A percentile compares a stretch with the other conserved stretches of the same genome.
phyloP scores from a whole-genome alignment of 2,888 invertebrate species.

The Ephialtes manifestator region DNA sequence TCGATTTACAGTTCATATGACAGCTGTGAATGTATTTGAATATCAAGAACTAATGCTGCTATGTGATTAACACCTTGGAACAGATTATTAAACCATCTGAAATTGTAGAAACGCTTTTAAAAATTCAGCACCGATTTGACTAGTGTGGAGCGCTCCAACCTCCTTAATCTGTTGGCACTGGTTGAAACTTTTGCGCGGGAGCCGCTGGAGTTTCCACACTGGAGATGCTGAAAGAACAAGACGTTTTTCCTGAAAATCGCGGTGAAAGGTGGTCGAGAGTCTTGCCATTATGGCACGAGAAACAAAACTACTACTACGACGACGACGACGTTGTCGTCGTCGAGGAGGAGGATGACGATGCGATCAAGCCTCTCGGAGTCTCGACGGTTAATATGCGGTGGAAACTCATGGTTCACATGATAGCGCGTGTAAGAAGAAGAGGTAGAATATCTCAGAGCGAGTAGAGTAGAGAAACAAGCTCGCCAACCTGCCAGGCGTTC shows the following conservation, averaged over 20 bases:
- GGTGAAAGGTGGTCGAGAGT: slow-evolving; percentile 54
- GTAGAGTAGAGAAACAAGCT: slow-evolving; percentile 45
- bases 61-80: too few relatives aligned
- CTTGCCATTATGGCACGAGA: not conserved
- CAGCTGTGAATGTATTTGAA: too few relatives aligned
- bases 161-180: too few relatives aligned
- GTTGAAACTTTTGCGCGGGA: too few relatives aligned
- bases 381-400: not conserved
- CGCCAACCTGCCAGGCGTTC: slow-evolving; percentile 25
- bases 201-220: not conserved
- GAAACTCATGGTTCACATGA: slow-evolving; percentile 13
- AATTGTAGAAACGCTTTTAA: too few relatives aligned
- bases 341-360: not conserved
- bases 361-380: not conserved
- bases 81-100: too few relatives aligned
- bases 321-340: not conserved
- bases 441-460: not conserved
- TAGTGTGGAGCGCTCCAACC: too few relatives aligned
- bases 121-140: too few relatives aligned
- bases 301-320: not conserved
- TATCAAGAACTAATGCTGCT: too few relatives aligned
- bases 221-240: not conserved
- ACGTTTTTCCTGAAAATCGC: slow-evolving; percentile 40
- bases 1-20: too few relatives aligned
- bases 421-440: slow-evolving; percentile 1